These are phyloP conservation scores for Microdon myrmicae DNA, from an alignment of 2,888 invertebrate genomes.

Conservation along the genomic window DNA sequence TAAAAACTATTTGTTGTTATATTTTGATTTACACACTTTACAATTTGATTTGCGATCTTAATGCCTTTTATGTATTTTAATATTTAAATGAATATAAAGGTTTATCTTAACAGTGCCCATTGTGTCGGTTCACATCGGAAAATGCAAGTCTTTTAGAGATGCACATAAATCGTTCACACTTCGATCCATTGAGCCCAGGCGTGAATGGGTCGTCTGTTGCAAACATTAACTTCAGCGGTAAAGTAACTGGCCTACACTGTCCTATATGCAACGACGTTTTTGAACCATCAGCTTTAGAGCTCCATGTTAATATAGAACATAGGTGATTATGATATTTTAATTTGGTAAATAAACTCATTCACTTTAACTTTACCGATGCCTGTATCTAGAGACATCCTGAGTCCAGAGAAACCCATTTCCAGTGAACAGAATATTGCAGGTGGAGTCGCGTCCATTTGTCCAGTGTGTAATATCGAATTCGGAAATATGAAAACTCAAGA, in stretches of 20 bases:
- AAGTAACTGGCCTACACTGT: slow-evolving; percentile 74
- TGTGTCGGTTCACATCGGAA: slow-evolving; percentile 80
- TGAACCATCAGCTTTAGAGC: slow-evolving; percentile 80
- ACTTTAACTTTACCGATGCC: neutral
- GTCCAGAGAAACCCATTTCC: slow-evolving; percentile 55
- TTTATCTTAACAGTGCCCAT: slow-evolving; percentile 72
- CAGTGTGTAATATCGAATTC: slow-evolving; percentile 67
- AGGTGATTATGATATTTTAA: slow-evolving; percentile 76
- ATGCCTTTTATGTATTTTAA: slow-evolving; percentile 7
- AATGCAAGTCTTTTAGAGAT: slow-evolving; percentile 81
- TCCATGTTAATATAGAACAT: slow-evolving; percentile 88
- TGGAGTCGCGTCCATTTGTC: slow-evolving; percentile 65
- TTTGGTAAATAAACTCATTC: slow-evolving; percentile 66
- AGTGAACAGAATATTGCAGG: slow-evolving; percentile 55
- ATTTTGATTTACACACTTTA: neutral
- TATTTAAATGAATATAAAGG: slow-evolving; percentile 1
- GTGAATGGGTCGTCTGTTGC: slow-evolving; percentile 65
- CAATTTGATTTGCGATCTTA: slow-evolving; percentile 3
- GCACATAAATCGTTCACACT: slow-evolving; percentile 85
- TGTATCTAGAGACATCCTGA: slow-evolving; percentile 56
- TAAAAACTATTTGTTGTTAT: too few relatives aligned
- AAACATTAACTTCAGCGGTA: slow-evolving; percentile 63
- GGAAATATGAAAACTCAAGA: slow-evolving; percentile 67
- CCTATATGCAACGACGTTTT: slow-evolving; percentile 82
- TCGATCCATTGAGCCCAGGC: slow-evolving; percentile 67